Conservation (phyloP, 2,888 invertebrate species). For the Pilophorus perplexus region DNA sequence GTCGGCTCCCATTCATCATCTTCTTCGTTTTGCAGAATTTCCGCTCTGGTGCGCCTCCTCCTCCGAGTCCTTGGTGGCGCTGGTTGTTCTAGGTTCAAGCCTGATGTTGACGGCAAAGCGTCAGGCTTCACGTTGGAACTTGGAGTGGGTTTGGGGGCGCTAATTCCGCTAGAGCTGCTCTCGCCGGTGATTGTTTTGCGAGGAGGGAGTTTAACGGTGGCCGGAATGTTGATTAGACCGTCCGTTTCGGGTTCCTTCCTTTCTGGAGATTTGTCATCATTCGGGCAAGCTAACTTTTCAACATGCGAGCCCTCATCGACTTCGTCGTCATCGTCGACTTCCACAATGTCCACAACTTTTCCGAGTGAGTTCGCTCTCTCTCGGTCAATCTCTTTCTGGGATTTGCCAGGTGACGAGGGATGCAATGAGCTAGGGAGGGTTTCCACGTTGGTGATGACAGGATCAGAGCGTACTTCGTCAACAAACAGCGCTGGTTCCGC, state of each 20-base stretch:
- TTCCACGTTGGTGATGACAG: not conserved
- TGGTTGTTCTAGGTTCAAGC: not conserved
- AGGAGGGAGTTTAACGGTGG: constrained; percentile 20
- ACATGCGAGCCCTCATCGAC: not conserved
- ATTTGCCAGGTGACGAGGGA: not conserved
- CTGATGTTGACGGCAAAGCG: not conserved
- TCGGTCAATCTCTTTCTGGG: not conserved
- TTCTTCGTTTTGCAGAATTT: not conserved
- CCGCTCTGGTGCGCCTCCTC: not conserved
- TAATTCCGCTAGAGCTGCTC: not conserved
- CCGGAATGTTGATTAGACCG: constrained; percentile 19
- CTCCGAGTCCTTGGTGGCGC: not conserved
- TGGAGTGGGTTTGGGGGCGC: not conserved
- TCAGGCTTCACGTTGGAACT: not conserved
- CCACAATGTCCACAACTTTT: too few relatives aligned
- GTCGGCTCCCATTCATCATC: constrained; percentile 31
- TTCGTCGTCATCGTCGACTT: not conserved
- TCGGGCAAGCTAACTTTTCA: too few relatives aligned
- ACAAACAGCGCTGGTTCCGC: too few relatives aligned
- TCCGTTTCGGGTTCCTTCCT: too few relatives aligned
- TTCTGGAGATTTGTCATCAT: constrained; percentile 13
- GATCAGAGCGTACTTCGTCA: too few relatives aligned
- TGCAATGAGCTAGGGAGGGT: not conserved
- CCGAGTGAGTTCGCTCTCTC: too few relatives aligned
- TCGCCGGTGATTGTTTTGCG: not conserved